Conservation (phyloP, 2,113 vertebrate species). For the Carassius gibelio region DNA sequence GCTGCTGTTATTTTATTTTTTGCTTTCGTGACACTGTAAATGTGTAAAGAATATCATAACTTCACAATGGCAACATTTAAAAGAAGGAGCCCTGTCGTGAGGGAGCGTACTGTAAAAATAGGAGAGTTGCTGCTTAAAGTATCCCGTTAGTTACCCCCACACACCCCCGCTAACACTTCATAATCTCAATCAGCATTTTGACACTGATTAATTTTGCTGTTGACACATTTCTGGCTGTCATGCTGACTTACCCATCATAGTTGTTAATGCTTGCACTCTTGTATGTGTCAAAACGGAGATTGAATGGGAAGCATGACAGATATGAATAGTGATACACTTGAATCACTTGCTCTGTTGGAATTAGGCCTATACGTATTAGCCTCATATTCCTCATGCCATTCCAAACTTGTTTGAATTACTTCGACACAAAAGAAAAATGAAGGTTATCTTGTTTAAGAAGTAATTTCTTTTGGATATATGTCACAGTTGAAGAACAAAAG, state of each 20-base stretch:
- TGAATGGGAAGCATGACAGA: slow-evolving; percentile 65
- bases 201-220: slow-evolving; percentile 71
- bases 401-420: background rate
- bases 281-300: slow-evolving; percentile 60
- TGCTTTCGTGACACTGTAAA: slow-evolving; percentile 16
- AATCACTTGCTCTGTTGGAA: slow-evolving; percentile 67
- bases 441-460: background rate
- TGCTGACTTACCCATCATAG: slow-evolving; percentile 44
- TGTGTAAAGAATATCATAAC: slow-evolving; percentile 36
- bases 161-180: slow-evolving; percentile 49
- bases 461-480: background rate
- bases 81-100: background rate
- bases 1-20: slow-evolving; percentile 27
- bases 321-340: slow-evolving; percentile 62
- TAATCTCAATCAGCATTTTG: slow-evolving; percentile 50
- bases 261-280: slow-evolving; percentile 55
- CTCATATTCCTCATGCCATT: background rate
- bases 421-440: background rate
- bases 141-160: slow-evolving; percentile 22
- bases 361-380: slow-evolving; percentile 60
- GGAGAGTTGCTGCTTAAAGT: slow-evolving; percentile 19
- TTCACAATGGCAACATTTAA: slow-evolving; percentile 22
- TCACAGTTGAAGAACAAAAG: background rate
- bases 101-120: slow-evolving; percentile 19
- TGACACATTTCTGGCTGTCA: slow-evolving; percentile 65